Conservation (phyloP, 2,113 vertebrate genomes). For the Neogobius melanostomus region DNA sequence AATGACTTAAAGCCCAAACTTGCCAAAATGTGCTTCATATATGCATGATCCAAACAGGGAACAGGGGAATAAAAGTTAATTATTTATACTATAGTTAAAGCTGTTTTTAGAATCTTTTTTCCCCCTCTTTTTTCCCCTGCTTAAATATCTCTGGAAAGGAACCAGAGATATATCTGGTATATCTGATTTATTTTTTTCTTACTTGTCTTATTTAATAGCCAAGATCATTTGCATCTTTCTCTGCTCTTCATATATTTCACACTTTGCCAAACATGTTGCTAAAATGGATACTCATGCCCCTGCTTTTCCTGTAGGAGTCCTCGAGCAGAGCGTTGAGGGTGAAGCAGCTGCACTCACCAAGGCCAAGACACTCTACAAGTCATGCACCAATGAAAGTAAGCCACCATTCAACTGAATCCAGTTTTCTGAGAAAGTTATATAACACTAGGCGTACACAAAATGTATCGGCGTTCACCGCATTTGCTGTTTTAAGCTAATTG, state of each 20-base stretch:
- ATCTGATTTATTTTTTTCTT: too few species aligned
- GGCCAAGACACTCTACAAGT: constrained; percentile 90
- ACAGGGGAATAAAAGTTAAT: too few species aligned
- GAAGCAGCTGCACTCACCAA: constrained; percentile 83
- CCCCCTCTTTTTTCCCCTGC: too few species aligned
- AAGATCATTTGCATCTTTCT: constrained; percentile 9
- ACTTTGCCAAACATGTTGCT: not conserved
- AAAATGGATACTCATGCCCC: constrained; percentile 22
- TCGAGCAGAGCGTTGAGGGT: constrained; percentile 76
- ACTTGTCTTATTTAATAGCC: not conserved
- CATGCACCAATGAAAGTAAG: constrained; percentile 94
- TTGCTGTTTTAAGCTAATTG: too few species aligned
- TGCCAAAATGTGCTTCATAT: too few species aligned
- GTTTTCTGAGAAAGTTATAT: not conserved
- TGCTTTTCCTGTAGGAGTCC: constrained; percentile 81
- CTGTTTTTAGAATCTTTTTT: too few species aligned
- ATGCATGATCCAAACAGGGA: too few species aligned
- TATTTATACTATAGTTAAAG: too few species aligned
- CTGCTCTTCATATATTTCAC: not conserved
- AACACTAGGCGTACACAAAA: not conserved
- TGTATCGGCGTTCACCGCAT: too few species aligned
- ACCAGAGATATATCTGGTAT: too few species aligned
- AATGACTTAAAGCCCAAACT: too few species aligned
- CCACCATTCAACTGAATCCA: constrained; percentile 21
- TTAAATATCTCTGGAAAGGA: too few species aligned